Evolutionary conservation across 2,113 vertebrate genomes (phyloP), one percentile per base, ranked within the genome.

Genomic region (Takifugu flavidus): DNA sequence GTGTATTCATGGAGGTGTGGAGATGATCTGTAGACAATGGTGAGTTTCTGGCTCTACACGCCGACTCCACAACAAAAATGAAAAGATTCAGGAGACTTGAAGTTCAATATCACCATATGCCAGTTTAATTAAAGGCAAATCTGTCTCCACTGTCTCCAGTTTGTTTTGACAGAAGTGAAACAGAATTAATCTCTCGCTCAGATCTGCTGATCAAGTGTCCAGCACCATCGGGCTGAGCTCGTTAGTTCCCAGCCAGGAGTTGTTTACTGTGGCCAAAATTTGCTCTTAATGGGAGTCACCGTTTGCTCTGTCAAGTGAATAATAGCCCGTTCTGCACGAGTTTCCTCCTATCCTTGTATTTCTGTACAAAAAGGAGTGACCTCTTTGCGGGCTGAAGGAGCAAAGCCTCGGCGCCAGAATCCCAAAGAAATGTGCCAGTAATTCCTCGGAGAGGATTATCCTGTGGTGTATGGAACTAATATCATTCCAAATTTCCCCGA

Each of bases 401-500:
- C 72, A 83, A 84, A 78, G 67, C 78, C 71, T 47, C 73, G 3
- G 6, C 67, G 69, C 67, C 65, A 62, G 56, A 70, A 85, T 84
- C 56, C 77, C 78, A 73, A 75, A 80, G 76, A 83, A 86, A 80
- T 88, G 83, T 88, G 82, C 71, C 74, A 78, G 77, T 86, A 83
- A 82, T 82, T 80, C 84, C 34, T 34, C 69, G 69, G 77, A 82
- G 83, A 82, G 82, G 83, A 88, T 88, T 84, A 87, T 80, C 82
- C 82, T 31, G 15, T 34, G 45, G 72, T 82, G 81, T 80, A 82
- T 82, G 83, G 78, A 84, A 82, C 83, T 79, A 89, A 89, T 86
- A 77, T 62, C 75, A 88, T 86, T 86, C 77, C 45, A 42, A 80
- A 80, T 80, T 83, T 79, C 72, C 83, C 67, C 73, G 31, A 42